These are phyloP conservation scores for Chaenocephalus aceratus DNA, from an alignment of 2,113 vertebrate genomes.

Conservation along the genomic window DNA sequence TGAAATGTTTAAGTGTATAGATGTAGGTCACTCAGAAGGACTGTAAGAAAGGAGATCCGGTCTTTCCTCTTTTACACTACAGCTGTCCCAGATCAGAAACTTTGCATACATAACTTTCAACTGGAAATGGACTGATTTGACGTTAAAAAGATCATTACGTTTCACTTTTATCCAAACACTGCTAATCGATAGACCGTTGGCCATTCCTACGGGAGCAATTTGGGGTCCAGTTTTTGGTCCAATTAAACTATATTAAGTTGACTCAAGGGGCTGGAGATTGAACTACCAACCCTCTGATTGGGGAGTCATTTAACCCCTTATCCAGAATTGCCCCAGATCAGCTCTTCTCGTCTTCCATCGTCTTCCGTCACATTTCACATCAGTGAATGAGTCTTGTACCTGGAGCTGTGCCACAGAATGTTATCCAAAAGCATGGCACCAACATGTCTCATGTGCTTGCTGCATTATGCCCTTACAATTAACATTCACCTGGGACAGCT, in stretches of 20 bases:
- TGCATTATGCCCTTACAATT: slow-evolving; percentile 19
- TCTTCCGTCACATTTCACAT: background rate
- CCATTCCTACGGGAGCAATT: too few relatives aligned
- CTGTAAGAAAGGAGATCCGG: background rate
- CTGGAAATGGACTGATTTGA: background rate
- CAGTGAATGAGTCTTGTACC: background rate
- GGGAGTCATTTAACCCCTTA: too few relatives aligned
- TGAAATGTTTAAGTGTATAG: background rate
- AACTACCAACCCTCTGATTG: too few relatives aligned
- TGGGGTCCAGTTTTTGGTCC: too few relatives aligned
- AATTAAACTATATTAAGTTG: too few relatives aligned
- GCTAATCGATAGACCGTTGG: too few relatives aligned
- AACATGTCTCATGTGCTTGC: background rate
- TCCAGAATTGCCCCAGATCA: background rate
- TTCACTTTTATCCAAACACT: too few relatives aligned
- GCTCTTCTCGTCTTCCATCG: too few relatives aligned
- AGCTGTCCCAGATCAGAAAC: background rate
- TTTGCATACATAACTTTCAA: background rate
- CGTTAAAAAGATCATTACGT: too few relatives aligned
- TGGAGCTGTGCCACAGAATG: background rate
- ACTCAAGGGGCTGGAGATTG: too few relatives aligned
- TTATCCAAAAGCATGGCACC: background rate
- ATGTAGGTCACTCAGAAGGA: slow-evolving; percentile 10
- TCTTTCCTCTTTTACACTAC: background rate
- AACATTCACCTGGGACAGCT: slow-evolving; percentile 32